Evolutionary conservation across 2,113 vertebrate species (phyloP), one percentile per base, ranked within the genome.

Genomic region (Cochlearius cochlearius): DNA sequence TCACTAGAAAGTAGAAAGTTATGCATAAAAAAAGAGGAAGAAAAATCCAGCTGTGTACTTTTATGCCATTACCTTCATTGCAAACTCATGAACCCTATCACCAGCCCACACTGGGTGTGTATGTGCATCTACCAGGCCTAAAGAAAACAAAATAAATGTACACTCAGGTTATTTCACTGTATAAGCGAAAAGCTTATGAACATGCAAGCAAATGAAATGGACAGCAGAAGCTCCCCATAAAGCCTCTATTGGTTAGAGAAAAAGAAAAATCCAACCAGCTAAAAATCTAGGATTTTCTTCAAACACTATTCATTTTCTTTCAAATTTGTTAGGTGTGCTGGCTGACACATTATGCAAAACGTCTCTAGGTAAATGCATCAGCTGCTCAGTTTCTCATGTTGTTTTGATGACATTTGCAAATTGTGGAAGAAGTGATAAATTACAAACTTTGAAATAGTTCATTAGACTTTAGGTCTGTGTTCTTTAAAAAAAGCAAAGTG

Each of bases 41-140:
- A 29, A 90, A 95, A 89, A 73, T 36, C 20, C 56, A 49, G 34
- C 47, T 62, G 36, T 95, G 22, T 27, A 32, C 50, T 75, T 60
- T 39, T 72, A 62, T 15, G 53, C 23, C 67, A 56, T 97, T 99
- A 99, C 99, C 99, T 99, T 99, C 99, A 99, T 99, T 59, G 99
- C 98, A 98, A 99, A 99, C 75, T 99, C 99, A 85, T 99, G 99
- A 38, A 99, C 99, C 91, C 99, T 97, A 92, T 99, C 99, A 21
- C 99, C 99, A 89, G 99, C 99, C 99, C 99, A 99, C 53, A 99
- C 99, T 4, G 99, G 99, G 85, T 99, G 99, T 17, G 99, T 99
- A 96, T 99, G 99, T 34, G 99, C 99, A 86, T 99, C 99, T 84
- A 99, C 98, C 97, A 99, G 92, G 43, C 99, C 99, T 99, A 96